Evolutionary conservation across 2,888 invertebrate species (phyloP).

Genomic region (Halictus quadricinctus): DNA sequence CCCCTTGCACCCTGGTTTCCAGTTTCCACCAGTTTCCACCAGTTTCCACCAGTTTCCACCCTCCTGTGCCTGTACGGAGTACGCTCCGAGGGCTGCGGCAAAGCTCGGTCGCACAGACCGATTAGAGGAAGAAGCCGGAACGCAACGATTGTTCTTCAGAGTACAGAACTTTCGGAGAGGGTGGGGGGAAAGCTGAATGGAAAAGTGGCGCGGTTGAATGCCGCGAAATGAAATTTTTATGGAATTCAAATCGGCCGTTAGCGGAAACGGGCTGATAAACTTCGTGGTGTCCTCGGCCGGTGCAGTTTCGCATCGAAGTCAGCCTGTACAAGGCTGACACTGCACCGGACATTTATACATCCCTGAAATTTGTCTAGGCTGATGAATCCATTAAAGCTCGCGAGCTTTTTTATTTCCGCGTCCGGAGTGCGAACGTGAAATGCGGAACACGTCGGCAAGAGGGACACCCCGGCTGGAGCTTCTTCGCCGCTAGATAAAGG

Average conservation of each 20-base stretch:
- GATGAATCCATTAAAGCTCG: no score
- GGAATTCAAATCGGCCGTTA: constrained; percentile 1
- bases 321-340: no score
- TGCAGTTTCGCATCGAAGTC: background rate
- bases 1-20: background rate
- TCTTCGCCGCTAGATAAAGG: no score
- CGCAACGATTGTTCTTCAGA: constrained; percentile 8
- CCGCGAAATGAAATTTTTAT: constrained; percentile 6
- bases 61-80: background rate
- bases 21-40: background rate
- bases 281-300: background rate
- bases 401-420: no score
- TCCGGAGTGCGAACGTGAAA: no score
- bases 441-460: no score
- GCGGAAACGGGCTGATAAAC: background rate
- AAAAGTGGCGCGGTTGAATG: background rate
- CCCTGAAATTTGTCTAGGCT: no score
- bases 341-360: no score
- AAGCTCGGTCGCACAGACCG: constrained; percentile 9
- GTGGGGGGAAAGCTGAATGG: background rate
- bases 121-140: constrained; percentile 22
- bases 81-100: background rate
- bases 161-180: background rate
- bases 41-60: background rate
- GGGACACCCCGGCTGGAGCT: no score